Evolutionary conservation across 2,113 vertebrate genomes (phyloP), one percentile per base, ranked within the genome.

Genomic region (Glaucidium brasilianum): DNA sequence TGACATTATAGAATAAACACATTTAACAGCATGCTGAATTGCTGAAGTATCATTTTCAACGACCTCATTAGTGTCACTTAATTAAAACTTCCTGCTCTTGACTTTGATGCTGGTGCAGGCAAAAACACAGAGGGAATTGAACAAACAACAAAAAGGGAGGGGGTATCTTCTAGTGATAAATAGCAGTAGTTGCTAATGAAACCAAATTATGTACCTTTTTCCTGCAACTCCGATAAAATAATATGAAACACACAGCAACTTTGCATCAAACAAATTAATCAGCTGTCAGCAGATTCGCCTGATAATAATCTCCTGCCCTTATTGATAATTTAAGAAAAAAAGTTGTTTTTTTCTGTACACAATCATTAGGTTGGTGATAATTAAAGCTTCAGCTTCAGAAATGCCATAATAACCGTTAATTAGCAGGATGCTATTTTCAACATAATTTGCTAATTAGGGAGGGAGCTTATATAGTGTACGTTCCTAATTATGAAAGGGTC

Each of bases 371-470:
- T 99, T 99, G 98, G 98, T 98, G 98, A 99, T 99, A 99, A 99
- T 99, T 99, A 99, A 99, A 99, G 98, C 98, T 97, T 98, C 98
- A 98, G 99, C 98, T 99, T 99, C 98, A 99, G 99, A 99, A 99
- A 99, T 99, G 99, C 99, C 99, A 98, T 99, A 99, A 99, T 99
- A 99, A 99, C 99, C 87, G 98, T 99, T 99, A 99, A 99, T 99
- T 99, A 99, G 99, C 98, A 98, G 98, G 98, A 99, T 99, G 99
- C 99, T 99, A 99, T 99, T 99, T 99, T 99, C 98, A 98, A 99
- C 98, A 98, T 99, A 99, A 99, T 99, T 99, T 99, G 98, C 99
- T 99, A 99, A 99, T 99, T 99, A 99, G 99, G 98, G 98, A 98
- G 98, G 97, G 97, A 99, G 98, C 98, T 97, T 98, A 97, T 98